phyloP scores from a whole-genome alignment of 2,888 invertebrate species.

The Sinelater perroti region DNA sequence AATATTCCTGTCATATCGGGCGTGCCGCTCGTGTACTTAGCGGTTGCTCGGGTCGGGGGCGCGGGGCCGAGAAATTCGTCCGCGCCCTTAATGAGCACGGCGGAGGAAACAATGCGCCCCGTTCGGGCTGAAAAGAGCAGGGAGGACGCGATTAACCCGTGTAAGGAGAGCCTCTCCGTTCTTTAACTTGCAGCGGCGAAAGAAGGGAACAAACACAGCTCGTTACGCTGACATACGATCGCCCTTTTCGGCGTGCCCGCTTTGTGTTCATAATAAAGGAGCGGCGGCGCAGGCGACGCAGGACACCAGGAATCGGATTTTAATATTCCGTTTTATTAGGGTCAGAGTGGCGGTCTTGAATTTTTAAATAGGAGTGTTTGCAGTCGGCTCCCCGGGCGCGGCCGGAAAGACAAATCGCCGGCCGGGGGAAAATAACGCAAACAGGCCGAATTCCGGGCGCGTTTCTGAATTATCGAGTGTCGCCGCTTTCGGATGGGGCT shows the following conservation, averaged over 20 bases:
- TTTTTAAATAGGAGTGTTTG: slow-evolving; percentile 5
- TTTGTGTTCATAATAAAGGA: slow-evolving; percentile 25
- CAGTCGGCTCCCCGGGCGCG: neutral
- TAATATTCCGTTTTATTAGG: slow-evolving; percentile 13
- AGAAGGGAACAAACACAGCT: slow-evolving; percentile 14
- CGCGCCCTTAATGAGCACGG: slow-evolving; percentile 6
- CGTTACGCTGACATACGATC: slow-evolving; percentile 28
- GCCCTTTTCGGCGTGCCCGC: slow-evolving; percentile 13
- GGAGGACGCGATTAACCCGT: slow-evolving; percentile 17
- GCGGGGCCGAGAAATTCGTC: too few relatives aligned
- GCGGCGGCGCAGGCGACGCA: slow-evolving; percentile 1
- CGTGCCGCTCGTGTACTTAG: too few relatives aligned
- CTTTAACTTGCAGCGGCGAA: slow-evolving; percentile 12
- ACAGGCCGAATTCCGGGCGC: slow-evolving; percentile 30
- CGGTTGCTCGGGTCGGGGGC: too few relatives aligned
- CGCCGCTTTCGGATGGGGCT: slow-evolving; percentile 34
- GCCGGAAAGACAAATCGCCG: slow-evolving; percentile 7
- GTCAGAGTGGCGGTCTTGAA: neutral
- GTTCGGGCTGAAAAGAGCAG: neutral
- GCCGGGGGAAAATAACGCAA: slow-evolving; percentile 16
- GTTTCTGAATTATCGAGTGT: slow-evolving; percentile 38
- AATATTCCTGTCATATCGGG: too few relatives aligned
- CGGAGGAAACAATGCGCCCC: neutral
- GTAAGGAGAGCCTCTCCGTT: slow-evolving; percentile 10
- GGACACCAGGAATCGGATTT: neutral